Evolutionary conservation across 2,797 vertebrate genomes (phyloP), one percentile per base, ranked within the genome.

Genomic region (Diplodus puntazzo): DNA sequence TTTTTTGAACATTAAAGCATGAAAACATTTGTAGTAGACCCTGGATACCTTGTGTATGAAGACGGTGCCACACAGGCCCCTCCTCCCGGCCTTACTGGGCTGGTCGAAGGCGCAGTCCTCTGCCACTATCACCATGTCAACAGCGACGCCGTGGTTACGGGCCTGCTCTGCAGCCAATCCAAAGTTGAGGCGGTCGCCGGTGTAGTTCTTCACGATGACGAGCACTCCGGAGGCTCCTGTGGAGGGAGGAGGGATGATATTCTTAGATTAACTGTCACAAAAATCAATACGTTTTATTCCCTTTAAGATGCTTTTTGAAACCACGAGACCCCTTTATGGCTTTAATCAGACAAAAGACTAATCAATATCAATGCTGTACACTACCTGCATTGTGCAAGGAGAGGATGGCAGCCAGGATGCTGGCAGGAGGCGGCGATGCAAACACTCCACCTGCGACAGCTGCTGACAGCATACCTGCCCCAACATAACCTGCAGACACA

Each of bases 141-240:
- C 95, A 0, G 84, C 13, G 0, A 96, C 86, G 0, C 96, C 97
- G 18, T 94, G 96, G 0, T 93, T 94, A 45, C 86, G 95, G 0
- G 96, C 97, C 89, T 96, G 96, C 85, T 99, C 98, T 14, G 96
- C 92, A 0, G 98, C 98, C 83, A 99, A 55, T 14, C 98, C 97
- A 0, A 99, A 99, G 92, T 98, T 99, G 34, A 99, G 96, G 1
- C 97, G 96, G 75, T 99, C 98, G 2, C 98, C 98, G 0, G 98
- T 99, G 94, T 99, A 99, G 94, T 99, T 99, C 94, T 97, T 99
- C 63, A 99, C 97, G 0, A 99, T 95, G 70, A 99, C 94, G 11
- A 99, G 95, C 39, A 96, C 95, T 5, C 97, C 98, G 0, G 97
- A 95, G 71, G 96, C 96, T 49, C 94, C 93, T 94, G 80, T 0